These are phyloP conservation scores for Lathamus discolor DNA, from an alignment of 2,113 vertebrate species.

Conservation along the genomic window DNA sequence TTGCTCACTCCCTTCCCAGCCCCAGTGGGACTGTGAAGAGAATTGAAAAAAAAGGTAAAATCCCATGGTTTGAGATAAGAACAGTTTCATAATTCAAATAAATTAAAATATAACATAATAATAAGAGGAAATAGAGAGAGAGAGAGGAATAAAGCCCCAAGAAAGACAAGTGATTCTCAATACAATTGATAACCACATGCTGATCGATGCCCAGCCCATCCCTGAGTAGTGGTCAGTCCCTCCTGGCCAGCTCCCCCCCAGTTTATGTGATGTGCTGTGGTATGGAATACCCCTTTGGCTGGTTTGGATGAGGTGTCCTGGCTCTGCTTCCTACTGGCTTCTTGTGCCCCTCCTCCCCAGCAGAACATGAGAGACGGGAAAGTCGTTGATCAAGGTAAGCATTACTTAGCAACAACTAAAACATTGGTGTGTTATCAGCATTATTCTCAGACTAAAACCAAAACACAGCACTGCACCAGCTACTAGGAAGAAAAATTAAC, in stretches of 20 bases:
- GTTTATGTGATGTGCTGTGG: neutral
- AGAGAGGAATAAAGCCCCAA: neutral
- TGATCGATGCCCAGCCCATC: neutral
- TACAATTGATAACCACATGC: neutral
- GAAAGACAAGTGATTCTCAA: neutral
- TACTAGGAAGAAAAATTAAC: neutral
- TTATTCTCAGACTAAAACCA: neutral
- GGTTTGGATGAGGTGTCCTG: neutral
- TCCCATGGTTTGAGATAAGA: neutral
- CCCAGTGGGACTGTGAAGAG: neutral
- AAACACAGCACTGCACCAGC: neutral
- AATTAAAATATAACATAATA: neutral
- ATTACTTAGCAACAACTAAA: neutral
- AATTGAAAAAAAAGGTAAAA: neutral
- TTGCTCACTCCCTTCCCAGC: neutral
- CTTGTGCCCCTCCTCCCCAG: neutral
- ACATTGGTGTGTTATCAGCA: neutral
- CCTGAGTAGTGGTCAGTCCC: neutral
- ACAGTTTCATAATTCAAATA: neutral
- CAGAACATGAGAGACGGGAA: neutral
- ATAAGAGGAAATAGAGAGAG: neutral
- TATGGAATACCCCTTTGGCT: neutral
- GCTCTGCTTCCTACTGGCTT: neutral
- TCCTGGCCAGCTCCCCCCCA: neutral
- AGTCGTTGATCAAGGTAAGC: neutral